These are phyloP conservation scores for Metopia argyrocephala DNA, from an alignment of 2,888 invertebrate species.

Conservation along the genomic window DNA sequence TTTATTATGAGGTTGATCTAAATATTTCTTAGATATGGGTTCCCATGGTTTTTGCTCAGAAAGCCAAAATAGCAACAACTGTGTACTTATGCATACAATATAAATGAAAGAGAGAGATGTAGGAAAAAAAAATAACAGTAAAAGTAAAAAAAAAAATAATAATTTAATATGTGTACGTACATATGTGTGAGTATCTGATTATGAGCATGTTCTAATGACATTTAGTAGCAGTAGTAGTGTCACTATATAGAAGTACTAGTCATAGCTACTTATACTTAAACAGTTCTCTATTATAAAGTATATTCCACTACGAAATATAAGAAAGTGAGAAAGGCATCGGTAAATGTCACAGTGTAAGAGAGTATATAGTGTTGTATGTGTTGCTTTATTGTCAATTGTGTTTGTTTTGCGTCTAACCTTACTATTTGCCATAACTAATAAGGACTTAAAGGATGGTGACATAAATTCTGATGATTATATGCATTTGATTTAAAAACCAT, in stretches of 20 bases:
- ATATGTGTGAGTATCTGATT: conserved; percentile 19
- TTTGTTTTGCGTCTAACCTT: conserved; percentile 56
- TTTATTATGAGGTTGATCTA: conserved; percentile 53
- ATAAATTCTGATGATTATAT: conserved; percentile 54
- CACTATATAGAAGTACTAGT: conserved; percentile 46
- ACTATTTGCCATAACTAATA: conserved; percentile 56
- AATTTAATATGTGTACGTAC: conserved; percentile 4
- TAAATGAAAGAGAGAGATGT: too few species aligned
- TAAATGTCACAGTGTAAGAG: background rate
- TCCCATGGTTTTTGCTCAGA: conserved; percentile 42
- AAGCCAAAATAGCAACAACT: background rate
- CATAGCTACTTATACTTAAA: conserved; percentile 57
- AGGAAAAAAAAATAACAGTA: too few species aligned
- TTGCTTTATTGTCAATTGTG: conserved; percentile 38
- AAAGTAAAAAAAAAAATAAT: background rate
- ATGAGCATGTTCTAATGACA: conserved; percentile 60
- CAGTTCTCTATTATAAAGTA: conserved; percentile 43
- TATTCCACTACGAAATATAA: background rate
- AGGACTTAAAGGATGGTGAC: conserved; percentile 47
- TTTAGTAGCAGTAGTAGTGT: conserved; percentile 62
- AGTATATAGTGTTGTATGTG: conserved; percentile 15
- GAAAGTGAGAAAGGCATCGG: background rate
- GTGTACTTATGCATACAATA: conserved; percentile 1
- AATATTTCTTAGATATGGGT: conserved; percentile 54
- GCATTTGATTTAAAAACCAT: conserved; percentile 50